Base-by-base conservation (phyloP, 2,113 vertebrate genomes). In the Amphilophus citrinellus region DNA sequence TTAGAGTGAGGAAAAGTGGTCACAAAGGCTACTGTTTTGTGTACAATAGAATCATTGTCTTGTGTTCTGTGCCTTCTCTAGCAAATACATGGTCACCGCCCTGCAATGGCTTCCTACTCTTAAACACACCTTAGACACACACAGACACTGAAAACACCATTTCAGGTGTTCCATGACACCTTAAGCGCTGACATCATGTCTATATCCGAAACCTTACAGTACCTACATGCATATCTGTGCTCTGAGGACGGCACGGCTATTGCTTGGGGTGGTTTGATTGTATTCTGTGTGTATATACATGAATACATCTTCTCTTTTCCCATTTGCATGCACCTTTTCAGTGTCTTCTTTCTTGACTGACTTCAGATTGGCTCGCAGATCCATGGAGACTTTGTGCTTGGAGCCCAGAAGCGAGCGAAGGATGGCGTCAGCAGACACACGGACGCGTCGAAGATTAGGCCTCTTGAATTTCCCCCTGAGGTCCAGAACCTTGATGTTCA, bases 361-460 rank as follows among this genome's bases (percentile, higher is more conserved):
- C 88, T 99, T 99, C 61, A 99, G 96, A 92, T 99, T 99, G 90
- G 98, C 98, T 76, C 98, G 88, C 18, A 99, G 96, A 58, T 99
- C 98, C 98, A 99, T 98, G 80, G 98, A 99, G 22, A 99, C 98
- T 87, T 98, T 99, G 93, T 99, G 98, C 90, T 99, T 99, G 83
- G 98, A 99, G 82, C 98, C 98, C 95, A 99, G 95, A 86, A 99
- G 94, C 4, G 98, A 98, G 77, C 98, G 96, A 42, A 99, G 97
- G 96, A 99, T 99, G 91, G 98, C 98, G 0, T 99, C 98, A 0
- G 98, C 98, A 0, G 98, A 99, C 68, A 99, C 97, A 0, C 98
- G 97, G 2, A 99, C 98, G 0, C 98, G 94, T 0, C 97, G 95
- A 59, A 99, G 95, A 0, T 94, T 95, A 0, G 98, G 98, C 2